Base-by-base conservation (phyloP, 2,888 invertebrate species). In the Gandaritis pyraliata region DNA sequence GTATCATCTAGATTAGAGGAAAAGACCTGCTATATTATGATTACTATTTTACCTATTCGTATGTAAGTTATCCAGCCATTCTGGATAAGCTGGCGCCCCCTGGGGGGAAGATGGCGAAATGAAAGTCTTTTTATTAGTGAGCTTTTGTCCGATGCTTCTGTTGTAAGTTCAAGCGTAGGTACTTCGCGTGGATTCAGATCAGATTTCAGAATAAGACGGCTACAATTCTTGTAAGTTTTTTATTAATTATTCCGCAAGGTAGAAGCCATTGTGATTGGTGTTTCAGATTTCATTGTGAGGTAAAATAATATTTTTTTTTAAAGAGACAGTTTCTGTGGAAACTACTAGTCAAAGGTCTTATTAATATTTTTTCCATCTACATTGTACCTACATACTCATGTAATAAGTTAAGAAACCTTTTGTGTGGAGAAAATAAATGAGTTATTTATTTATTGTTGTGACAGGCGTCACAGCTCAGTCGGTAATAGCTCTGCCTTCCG, bases 61-160 rank as follows among this genome's bases (percentile, higher is more conserved):
- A 13, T 41, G 13, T 8, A 10, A 36, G 7, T 5, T 10, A 15
- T 18, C 48, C 55, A 58, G 55, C 56, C 30, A 4, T 53, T 56
- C 10, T 8, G 8, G 8, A 36, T 10, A 6, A 10, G 41, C 58
- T 48, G 11, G 55, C 59, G 15, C 13, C 45, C 45, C 61, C 48
- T 50, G 6, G 23, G 53, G 64, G 53, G 33, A 38, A 43, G 47
- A 63, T 54, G 54, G 56, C 23, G 43, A 60, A 60, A 60, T 62
- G 61, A 61, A 58, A 54, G 56, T 41, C 66, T 65, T 69, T n/a
- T 69, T 69, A 65, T 61, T 65, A 69, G 65, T 33, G 23, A 51
- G 54, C 47, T 51, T 67, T 65, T 69, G 64, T 64, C 56, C 52
- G 50, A 48, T 49, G 49, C 46, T 46, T 58, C 50, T n/a, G 54